Conservation (phyloP, 2,888 invertebrate species). For the Alviniconcha strummeri region DNA sequence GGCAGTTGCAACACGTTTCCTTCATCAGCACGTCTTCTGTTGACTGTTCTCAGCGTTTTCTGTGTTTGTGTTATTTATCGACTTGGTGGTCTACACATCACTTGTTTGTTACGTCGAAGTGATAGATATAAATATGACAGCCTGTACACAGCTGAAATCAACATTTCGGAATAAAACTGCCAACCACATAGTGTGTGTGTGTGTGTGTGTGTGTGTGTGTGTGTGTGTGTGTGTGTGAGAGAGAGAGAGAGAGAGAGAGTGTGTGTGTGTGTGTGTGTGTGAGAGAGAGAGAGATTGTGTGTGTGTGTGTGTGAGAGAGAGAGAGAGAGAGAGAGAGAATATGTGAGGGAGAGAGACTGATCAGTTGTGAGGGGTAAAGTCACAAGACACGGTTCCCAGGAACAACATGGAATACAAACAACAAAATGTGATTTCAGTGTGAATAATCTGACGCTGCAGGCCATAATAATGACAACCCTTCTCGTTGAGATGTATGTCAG, state of each 20-base stretch:
- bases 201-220: neutral
- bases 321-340: neutral
- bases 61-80: constrained; percentile 9
- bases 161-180: constrained; percentile 21
- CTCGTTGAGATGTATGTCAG: too few species aligned
- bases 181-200: constrained; percentile 10
- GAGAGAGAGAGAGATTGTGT: neutral
- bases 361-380: neutral
- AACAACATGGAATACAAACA: too few species aligned
- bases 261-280: too few species aligned
- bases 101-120: neutral
- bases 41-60: neutral
- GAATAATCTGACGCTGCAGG: too few species aligned
- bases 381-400: too few species aligned
- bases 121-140: too few species aligned
- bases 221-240: neutral
- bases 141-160: constrained; percentile 2
- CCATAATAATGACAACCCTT: too few species aligned
- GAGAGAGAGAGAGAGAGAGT: neutral
- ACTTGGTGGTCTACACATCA: neutral
- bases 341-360: neutral
- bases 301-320: too few species aligned
- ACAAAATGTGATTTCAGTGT: too few species aligned
- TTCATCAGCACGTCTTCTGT: neutral
- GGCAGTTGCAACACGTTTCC: neutral